Evolutionary conservation across 2,797 vertebrate species (phyloP).

Genomic region (Coracias cyanogaster): DNA sequence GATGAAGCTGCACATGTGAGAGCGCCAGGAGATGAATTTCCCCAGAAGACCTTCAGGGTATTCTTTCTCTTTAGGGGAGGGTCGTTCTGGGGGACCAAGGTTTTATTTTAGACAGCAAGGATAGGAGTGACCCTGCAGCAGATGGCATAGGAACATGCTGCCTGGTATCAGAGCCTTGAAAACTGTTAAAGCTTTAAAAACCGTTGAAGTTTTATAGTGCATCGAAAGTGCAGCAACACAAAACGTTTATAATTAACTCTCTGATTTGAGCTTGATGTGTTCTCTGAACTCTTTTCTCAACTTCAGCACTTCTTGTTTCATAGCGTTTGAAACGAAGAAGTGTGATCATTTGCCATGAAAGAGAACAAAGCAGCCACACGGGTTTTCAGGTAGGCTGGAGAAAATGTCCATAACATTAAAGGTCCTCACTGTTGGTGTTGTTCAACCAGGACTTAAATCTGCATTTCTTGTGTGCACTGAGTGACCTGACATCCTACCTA

Average conservation of each 20-base stretch:
- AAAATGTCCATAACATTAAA: not conserved
- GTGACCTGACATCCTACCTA: accelerated
- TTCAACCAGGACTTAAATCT: not conserved
- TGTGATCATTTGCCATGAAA: not conserved
- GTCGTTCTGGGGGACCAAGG: not conserved
- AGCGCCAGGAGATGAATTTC: not conserved
- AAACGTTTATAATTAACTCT: not conserved
- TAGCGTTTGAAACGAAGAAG: not conserved
- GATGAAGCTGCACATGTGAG: not conserved
- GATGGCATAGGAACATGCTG: not conserved
- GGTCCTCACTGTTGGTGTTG: not conserved
- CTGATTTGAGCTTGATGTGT: not conserved
- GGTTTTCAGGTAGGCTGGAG: not conserved
- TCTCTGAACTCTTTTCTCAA: not conserved
- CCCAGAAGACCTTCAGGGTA: not conserved
- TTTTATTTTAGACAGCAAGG: not conserved
- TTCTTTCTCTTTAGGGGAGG: not conserved
- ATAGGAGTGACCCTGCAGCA: not conserved
- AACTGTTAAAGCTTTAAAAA: not conserved
- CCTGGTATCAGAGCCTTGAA: not conserved
- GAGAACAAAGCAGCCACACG: not conserved
- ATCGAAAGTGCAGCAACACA: not conserved
- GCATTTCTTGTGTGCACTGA: not conserved
- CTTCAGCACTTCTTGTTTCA: not conserved
- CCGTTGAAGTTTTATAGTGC: not conserved